A percentile compares a stretch with the other conserved stretches of the same genome.
Conservation (phyloP, 2,797 vertebrate genomes). For the Microhierax caerulescens region DNA sequence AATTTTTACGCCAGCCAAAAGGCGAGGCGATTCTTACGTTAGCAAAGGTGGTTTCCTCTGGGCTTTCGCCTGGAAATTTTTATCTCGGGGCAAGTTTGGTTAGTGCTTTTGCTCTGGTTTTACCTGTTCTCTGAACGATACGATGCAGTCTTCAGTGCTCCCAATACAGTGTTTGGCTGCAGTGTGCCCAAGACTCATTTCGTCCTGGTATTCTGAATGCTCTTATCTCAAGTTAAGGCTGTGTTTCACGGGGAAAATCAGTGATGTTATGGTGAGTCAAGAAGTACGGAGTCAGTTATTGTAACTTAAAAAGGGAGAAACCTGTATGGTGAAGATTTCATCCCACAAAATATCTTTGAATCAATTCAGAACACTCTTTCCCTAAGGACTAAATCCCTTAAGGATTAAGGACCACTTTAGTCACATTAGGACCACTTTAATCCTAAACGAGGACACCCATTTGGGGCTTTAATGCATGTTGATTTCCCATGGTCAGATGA, state of each 20-base stretch:
- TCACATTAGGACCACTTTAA: slow-evolving; percentile 18
- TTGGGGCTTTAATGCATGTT: background rate
- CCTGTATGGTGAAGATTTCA: background rate
- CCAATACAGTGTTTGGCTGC: background rate
- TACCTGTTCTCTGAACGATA: background rate
- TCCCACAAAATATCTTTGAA: background rate
- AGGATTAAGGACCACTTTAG: slow-evolving; percentile 21
- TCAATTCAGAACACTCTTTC: background rate
- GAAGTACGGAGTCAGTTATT: background rate
- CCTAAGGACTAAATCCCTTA: background rate
- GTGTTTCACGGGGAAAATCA: background rate
- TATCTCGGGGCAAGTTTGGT: background rate
- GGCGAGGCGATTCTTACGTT: background rate
- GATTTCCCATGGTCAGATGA: background rate
- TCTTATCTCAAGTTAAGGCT: background rate
- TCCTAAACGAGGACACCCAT: background rate
- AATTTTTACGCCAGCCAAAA: background rate
- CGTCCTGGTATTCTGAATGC: background rate
- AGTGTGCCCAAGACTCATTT: background rate
- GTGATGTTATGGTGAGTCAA: background rate
- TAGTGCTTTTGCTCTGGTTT: background rate
- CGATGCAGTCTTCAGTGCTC: background rate
- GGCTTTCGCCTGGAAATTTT: background rate
- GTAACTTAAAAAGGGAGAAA: background rate
- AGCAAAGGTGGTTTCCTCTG: background rate